phyloP scores from a whole-genome alignment of 2,113 vertebrate genomes.

The Hepsetus odoe region DNA sequence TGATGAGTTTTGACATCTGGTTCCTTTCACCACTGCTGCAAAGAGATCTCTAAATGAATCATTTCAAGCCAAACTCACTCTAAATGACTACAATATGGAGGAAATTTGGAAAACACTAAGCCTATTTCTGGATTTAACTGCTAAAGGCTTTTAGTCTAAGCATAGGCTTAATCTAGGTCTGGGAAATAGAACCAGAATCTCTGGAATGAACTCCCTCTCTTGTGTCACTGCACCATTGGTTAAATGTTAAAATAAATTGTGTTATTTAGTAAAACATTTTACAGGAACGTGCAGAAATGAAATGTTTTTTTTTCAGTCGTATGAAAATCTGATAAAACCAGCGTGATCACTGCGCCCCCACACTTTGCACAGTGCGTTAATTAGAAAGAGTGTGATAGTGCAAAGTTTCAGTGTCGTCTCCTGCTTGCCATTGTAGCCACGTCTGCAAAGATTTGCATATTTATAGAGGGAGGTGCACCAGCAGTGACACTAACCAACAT shows the following conservation, averaged over 20 bases:
- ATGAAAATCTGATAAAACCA: no score
- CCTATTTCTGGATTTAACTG: no score
- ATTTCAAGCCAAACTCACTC: no score
- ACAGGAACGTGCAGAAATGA: neutral
- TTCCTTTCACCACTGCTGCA: no score
- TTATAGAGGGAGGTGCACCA: constrained; percentile 25
- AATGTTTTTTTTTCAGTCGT: no score
- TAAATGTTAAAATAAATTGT: neutral
- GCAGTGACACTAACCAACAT: constrained; percentile 1
- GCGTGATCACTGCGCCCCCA: no score
- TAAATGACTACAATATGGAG: no score
- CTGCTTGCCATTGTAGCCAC: constrained; percentile 3
- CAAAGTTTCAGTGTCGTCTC: neutral
- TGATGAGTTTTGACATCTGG: no score
- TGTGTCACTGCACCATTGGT: neutral
- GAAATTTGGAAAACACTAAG: no score
- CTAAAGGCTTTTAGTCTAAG: no score
- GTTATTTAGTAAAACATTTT: neutral
- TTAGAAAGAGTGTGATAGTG: constrained; percentile 9
- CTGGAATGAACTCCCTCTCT: neutral
- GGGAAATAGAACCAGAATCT: neutral
- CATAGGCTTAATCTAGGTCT: no score
- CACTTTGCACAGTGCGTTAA: neutral
- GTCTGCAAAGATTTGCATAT: constrained; percentile 42
- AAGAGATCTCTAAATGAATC: no score